Base-by-base conservation (phyloP, 2,113 vertebrate species). In the Mungos mungo region DNA sequence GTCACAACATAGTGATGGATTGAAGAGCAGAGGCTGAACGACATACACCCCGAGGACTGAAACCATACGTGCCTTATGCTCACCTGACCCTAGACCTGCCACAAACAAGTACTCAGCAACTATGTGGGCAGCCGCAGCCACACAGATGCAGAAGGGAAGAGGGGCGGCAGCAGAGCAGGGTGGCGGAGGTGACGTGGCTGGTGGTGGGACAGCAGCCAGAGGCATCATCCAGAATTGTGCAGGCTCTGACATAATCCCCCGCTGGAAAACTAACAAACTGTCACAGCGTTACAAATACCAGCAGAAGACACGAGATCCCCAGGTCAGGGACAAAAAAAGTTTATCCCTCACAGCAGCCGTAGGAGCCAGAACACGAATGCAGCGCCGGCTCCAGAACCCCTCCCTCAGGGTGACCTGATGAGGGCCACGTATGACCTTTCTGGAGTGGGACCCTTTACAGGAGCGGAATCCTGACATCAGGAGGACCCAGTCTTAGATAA, bases 331-430 rank as follows among this genome's bases (percentile, higher is more conserved):
- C 52, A 81, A 35, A 74, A 74, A 52, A 4, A 23, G 31, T 13
- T 8, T 14, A 35, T 35, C 14, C 33, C 52, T n/a, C 33, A 29
- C 4, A 83, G 54, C 54, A 35, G 13, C 7, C 19, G 10, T 2
- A 19, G 77, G 9, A 60, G 81, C 84, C 35, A 63, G 29, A 63
- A 9, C 3, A 54, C 27, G 57, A 38, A 12, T 6, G 85, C n/a
- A 19, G 27, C 6, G 2, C 23, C 0, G 0, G 29, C 9, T 72
- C 45, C 6, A 8, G 13, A 6, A 2, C 79, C 57, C 45, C 15
- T 31, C 29, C 60, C 68, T 27, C 2, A 3, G 27, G 16, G 47
- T 1, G 9, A n/a, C 0, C 14, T 0, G 0, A 16, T 5, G 57
- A 63, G 38, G 47, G 50, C 41, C 84, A 8, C 45, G 35, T 5